phyloP scores from a whole-genome alignment of 2,888 invertebrate species.

The Crocallis elinguaria region DNA sequence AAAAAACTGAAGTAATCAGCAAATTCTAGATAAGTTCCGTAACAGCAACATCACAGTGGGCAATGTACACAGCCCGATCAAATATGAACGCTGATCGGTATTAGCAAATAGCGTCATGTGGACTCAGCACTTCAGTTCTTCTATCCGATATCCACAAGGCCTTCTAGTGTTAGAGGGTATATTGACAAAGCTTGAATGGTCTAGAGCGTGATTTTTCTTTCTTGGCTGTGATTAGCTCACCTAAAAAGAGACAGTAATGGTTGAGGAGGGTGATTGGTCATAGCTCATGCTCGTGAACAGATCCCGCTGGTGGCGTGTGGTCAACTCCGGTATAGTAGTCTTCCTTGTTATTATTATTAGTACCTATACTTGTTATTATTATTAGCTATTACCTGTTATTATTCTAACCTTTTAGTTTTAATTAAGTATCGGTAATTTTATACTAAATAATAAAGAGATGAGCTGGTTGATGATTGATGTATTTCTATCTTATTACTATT shows the following conservation, averaged over 20 bases:
- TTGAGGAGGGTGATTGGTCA: no score
- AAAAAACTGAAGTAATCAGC: not conserved
- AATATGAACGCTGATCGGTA: slow-evolving; percentile 59
- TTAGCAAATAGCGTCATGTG: slow-evolving; percentile 59
- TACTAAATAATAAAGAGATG: no score
- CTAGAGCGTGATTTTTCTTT: slow-evolving; percentile 13
- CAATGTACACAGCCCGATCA: slow-evolving; percentile 39
- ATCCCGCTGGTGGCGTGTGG: no score
- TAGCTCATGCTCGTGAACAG: no score
- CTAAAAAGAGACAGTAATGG: not conserved
- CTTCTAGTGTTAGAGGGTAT: slow-evolving; percentile 40
- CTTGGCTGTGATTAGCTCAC: slow-evolving; percentile 12
- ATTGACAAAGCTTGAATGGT: slow-evolving; percentile 30
- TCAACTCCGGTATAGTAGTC: no score
- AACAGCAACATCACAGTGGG: slow-evolving; percentile 11
- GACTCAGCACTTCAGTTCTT: slow-evolving; percentile 69
- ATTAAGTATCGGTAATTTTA: no score
- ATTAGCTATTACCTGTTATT: no score
- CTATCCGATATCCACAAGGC: slow-evolving; percentile 58
- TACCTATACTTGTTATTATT: no score
- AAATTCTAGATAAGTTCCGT: slow-evolving; percentile 12
- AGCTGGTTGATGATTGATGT: no score
- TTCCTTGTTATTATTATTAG: no score
- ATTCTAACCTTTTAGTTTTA: no score
- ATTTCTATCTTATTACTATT: no score